Conservation (phyloP, 2,888 invertebrate genomes). For the Andrena bucephala region DNA sequence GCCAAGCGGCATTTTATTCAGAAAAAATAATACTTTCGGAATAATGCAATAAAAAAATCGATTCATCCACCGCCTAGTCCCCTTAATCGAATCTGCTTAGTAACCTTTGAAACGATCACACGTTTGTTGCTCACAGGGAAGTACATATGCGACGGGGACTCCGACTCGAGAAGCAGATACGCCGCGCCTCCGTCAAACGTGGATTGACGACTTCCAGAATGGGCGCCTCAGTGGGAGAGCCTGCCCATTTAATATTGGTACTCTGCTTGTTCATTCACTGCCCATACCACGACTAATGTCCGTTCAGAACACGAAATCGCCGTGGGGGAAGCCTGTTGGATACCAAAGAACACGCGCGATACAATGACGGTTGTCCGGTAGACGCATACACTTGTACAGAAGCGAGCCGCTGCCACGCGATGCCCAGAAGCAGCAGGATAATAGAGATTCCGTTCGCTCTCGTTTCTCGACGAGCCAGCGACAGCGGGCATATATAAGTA, state of each 20-base stretch:
- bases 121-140: constrained; percentile 86
- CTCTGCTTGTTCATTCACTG: constrained; percentile 78
- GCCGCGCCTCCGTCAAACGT: constrained; percentile 84
- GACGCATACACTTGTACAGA: constrained; percentile 45
- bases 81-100: background rate
- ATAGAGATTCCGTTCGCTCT: constrained; percentile 23
- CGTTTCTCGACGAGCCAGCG: constrained; percentile 3
- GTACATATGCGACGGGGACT: constrained; percentile 94
- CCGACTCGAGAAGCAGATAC: constrained; percentile 85
- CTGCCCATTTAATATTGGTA: constrained; percentile 77
- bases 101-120: background rate
- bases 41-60: too few relatives aligned
- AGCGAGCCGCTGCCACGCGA: background rate
- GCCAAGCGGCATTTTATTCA: too few relatives aligned
- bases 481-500: background rate
- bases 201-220: constrained; percentile 82
- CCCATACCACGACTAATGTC: constrained; percentile 73
- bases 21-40: too few relatives aligned
- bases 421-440: constrained; percentile 12
- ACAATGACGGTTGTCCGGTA: constrained; percentile 38
- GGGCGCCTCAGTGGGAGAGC: constrained; percentile 79
- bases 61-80: too few relatives aligned
- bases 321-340: constrained; percentile 67
- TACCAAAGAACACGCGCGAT: constrained; percentile 72
- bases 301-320: constrained; percentile 60